These are phyloP conservation scores for Piprites chloris DNA, from an alignment of 2,113 vertebrate genomes.

Conservation along the genomic window DNA sequence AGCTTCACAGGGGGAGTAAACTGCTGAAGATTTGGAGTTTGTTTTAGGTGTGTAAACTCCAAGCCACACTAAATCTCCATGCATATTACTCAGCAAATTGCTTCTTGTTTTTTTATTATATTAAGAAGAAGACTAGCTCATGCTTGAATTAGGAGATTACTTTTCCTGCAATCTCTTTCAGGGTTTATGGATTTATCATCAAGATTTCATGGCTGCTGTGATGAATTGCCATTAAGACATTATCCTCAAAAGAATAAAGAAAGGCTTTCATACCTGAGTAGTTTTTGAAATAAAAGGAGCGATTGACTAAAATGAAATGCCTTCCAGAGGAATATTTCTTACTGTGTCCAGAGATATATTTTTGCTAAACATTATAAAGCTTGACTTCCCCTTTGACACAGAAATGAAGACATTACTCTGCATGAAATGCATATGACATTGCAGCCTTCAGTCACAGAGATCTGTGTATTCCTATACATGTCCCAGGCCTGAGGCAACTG, in stretches of 20 bases:
- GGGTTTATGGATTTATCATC: slow-evolving; percentile 33
- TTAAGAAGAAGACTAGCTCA: slow-evolving; percentile 11
- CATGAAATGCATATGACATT: not conserved
- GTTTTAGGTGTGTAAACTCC: not conserved
- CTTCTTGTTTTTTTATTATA: not conserved
- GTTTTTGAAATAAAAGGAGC: not conserved
- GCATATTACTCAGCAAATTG: slow-evolving; percentile 25
- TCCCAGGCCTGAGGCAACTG: not conserved
- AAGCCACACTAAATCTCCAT: slow-evolving; percentile 2
- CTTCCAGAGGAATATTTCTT: not conserved
- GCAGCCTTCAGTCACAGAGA: not conserved
- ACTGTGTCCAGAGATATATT: not conserved
- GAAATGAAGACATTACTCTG: not conserved
- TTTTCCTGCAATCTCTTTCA: slow-evolving; percentile 23
- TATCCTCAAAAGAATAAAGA: slow-evolving; percentile 11
- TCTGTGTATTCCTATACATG: not conserved
- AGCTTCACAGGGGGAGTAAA: not conserved
- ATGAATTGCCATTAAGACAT: slow-evolving; percentile 31
- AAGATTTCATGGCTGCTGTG: slow-evolving; percentile 28
- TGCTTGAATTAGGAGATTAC: slow-evolving; percentile 50
- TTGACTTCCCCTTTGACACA: not conserved
- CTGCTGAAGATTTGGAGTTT: not conserved
- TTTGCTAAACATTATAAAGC: not conserved
- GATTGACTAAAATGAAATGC: not conserved
- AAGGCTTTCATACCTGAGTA: not conserved